Conservation (phyloP, 2,888 invertebrate species). For the Gnatocerus cornutus region DNA sequence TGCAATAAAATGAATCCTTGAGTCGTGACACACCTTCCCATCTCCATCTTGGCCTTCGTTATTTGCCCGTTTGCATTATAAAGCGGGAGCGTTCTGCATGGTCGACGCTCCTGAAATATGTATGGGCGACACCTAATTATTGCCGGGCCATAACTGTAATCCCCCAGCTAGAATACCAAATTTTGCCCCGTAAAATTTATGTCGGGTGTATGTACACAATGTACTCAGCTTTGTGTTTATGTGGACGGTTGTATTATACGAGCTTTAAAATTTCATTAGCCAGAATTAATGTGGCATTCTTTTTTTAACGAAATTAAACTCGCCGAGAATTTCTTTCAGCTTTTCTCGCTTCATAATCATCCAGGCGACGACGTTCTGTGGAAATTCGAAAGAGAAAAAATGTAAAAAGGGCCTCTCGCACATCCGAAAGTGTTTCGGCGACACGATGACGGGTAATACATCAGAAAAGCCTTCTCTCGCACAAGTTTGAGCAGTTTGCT, state of each 20-base stretch:
- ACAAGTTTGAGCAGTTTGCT: slow-evolving; percentile 37
- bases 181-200: slow-evolving; percentile 60
- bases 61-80: slow-evolving; percentile 47
- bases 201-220: slow-evolving; percentile 51
- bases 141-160: slow-evolving; percentile 62
- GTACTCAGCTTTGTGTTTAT: slow-evolving; percentile 49
- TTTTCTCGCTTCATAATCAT: slow-evolving; percentile 1
- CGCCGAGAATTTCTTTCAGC: slow-evolving; percentile 5
- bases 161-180: slow-evolving; percentile 61
- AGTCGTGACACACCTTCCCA: background rate
- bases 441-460: slow-evolving; percentile 61
- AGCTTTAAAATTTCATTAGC: slow-evolving; percentile 57
- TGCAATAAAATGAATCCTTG: slow-evolving; percentile 12
- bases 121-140: slow-evolving; percentile 64
- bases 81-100: slow-evolving; percentile 52
- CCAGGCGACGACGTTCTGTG: slow-evolving; percentile 18
- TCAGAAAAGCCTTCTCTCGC: slow-evolving; percentile 49
- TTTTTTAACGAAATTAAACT: slow-evolving; percentile 49
- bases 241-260: slow-evolving; percentile 44
- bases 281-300: slow-evolving; percentile 53
- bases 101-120: slow-evolving; percentile 61
- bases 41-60: slow-evolving; percentile 34
- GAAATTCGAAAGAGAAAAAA: slow-evolving; percentile 21
- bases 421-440: slow-evolving; percentile 60
- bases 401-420: slow-evolving; percentile 35